Percentiles rank a stretch among this genome's conserved stretches.
phyloP scores from a whole-genome alignment of 1,140 invertebrate genomes.

The Bombus picipes region DNA sequence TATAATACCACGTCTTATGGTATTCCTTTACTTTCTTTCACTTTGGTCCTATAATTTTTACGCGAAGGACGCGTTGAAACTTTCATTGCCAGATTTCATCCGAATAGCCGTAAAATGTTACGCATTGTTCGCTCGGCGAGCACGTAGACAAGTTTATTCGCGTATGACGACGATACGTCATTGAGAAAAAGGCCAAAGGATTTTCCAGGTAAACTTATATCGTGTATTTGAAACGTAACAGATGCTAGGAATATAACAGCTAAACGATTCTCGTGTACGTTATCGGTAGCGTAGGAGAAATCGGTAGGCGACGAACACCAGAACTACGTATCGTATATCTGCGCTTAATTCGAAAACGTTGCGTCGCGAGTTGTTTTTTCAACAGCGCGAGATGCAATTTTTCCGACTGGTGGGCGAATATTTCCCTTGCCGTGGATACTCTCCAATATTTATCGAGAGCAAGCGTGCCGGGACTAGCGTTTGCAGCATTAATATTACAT shows the following conservation, averaged over 20 bases:
- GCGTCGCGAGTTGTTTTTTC: not conserved
- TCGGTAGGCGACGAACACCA: not conserved
- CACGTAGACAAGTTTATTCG: not conserved
- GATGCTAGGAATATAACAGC: not conserved
- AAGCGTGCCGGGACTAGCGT: constrained; percentile 77
- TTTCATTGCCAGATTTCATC: not conserved
- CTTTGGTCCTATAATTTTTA: not conserved
- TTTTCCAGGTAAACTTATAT: not conserved
- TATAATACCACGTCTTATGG: too few species aligned
- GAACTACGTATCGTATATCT: rapidly evolving
- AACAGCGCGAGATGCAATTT: not conserved
- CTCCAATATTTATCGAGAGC: constrained; percentile 78
- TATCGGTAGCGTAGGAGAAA: too few species aligned
- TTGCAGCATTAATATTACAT: constrained; percentile 83
- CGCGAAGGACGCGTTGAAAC: not conserved
- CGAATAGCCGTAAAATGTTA: not conserved
- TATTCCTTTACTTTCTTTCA: too few species aligned
- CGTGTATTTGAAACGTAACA: too few species aligned
- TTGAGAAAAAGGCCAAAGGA: not conserved
- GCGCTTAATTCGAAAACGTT: not conserved
- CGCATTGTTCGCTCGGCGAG: not conserved
- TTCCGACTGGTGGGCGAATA: constrained; percentile 3
- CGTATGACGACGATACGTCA: not conserved
- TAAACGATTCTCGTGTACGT: too few species aligned
- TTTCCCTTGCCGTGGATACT: constrained; percentile 55